Evolutionary conservation across 2,888 invertebrate genomes (phyloP).

Genomic region (Andrena dorsata): DNA sequence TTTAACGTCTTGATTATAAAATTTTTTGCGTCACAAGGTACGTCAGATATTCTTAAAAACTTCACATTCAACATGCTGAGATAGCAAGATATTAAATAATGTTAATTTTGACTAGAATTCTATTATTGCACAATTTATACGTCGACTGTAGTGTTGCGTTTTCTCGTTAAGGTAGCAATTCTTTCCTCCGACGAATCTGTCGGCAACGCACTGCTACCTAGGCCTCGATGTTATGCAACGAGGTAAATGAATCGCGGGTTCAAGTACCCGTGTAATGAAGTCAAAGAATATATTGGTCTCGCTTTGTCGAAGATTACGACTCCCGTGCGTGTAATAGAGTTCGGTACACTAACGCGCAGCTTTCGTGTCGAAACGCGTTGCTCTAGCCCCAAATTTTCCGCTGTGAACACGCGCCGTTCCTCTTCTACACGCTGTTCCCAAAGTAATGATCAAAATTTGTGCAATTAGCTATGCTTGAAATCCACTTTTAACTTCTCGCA

Average conservation of each 20-base stretch:
- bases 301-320: constrained; percentile 78
- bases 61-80: background rate
- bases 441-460: background rate
- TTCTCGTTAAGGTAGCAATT: constrained; percentile 20
- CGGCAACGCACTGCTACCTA: background rate
- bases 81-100: background rate
- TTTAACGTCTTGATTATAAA: too few species aligned
- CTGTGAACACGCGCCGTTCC: background rate
- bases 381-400: constrained; percentile 21
- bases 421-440: background rate
- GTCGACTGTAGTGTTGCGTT: background rate
- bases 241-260: constrained; percentile 72
- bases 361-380: constrained; percentile 18
- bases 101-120: background rate
- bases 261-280: constrained; percentile 82
- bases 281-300: constrained; percentile 75
- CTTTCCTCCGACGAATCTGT: constrained; percentile 9
- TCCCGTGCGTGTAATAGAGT: constrained; percentile 76
- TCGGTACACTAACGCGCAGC: constrained; percentile 17
- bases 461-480: too few species aligned
- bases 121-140: background rate
- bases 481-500: too few species aligned
- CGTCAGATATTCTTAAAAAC: too few species aligned
- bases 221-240: constrained; percentile 46
- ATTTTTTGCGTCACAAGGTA: too few species aligned